Percentiles rank a stretch among this genome's conserved stretches.
These are phyloP conservation scores for Rhodeus uyekii DNA, from an alignment of 2,797 vertebrate genomes.

Conservation along the genomic window DNA sequence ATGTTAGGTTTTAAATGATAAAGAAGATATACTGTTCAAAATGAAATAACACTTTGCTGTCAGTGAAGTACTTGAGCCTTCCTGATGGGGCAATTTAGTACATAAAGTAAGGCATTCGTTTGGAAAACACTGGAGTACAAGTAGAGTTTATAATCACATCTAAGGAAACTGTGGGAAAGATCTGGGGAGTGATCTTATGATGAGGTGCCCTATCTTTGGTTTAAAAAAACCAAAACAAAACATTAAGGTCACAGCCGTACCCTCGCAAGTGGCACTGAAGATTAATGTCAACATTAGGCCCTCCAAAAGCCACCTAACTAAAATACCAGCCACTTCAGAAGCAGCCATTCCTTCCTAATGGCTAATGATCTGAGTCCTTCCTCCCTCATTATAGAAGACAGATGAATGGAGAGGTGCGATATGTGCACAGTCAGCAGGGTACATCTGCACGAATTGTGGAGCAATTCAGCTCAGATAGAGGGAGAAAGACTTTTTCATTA, in stretches of 20 bases:
- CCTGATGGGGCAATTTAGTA: not conserved
- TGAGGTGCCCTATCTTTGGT: slow-evolving; percentile 16
- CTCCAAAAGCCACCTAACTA: slow-evolving; percentile 50
- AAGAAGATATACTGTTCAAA: not conserved
- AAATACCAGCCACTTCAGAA: slow-evolving; percentile 51
- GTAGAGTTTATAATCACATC: not conserved
- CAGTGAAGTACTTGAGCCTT: not conserved
- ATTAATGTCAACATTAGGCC: slow-evolving; percentile 55
- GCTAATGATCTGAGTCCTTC: slow-evolving; percentile 62
- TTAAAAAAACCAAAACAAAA: slow-evolving; percentile 6
- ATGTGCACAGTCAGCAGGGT: slow-evolving; percentile 58
- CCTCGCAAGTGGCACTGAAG: slow-evolving; percentile 25
- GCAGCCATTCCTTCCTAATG: slow-evolving; percentile 56
- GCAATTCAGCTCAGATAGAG: slow-evolving; percentile 30
- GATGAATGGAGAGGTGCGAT: slow-evolving; percentile 51
- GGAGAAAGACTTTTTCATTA: slow-evolving; percentile 1
- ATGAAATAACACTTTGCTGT: not conserved
- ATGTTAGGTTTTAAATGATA: not conserved
- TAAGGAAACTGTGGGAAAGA: not conserved
- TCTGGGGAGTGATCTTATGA: not conserved
- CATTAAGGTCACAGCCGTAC: slow-evolving; percentile 41
- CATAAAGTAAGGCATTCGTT: too few relatives aligned
- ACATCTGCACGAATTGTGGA: slow-evolving; percentile 45
- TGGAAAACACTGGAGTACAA: not conserved
- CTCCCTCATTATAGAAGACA: slow-evolving; percentile 61